A percentile compares a stretch with the other conserved stretches of the same genome.
Conservation (phyloP, 2,888 invertebrate genomes). For the Tuta absoluta region DNA sequence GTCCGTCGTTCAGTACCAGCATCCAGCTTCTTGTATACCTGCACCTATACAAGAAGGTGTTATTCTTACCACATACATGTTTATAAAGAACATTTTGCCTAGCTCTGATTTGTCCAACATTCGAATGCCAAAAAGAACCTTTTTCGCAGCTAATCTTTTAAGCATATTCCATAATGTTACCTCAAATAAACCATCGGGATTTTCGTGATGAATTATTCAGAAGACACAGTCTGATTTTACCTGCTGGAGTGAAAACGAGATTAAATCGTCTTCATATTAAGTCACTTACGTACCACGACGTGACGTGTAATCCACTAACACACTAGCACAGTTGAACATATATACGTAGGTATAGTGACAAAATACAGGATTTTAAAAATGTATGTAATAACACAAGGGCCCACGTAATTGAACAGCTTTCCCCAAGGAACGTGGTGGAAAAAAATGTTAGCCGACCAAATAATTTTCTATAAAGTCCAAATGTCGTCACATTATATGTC, state of each 20-base stretch:
- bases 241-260: neutral
- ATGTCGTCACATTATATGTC: too few relatives aligned
- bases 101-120: too few relatives aligned
- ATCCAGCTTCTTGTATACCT: too few relatives aligned
- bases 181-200: conserved; percentile 4
- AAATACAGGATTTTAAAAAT: too few relatives aligned
- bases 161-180: neutral
- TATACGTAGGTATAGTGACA: neutral
- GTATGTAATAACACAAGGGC: too few relatives aligned
- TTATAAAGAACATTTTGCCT: neutral
- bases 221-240: neutral
- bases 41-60: too few relatives aligned
- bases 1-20: too few relatives aligned
- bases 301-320: neutral
- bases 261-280: conserved; percentile 10
- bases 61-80: neutral
- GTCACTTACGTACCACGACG: neutral
- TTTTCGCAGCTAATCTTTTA: neutral
- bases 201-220: neutral
- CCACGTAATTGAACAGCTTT: too few relatives aligned
- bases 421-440: too few relatives aligned
- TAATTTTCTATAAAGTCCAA: too few relatives aligned
- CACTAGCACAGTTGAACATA: neutral
- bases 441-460: too few relatives aligned
- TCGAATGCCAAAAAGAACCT: neutral